Percentiles rank a stretch among this genome's conserved stretches.
phyloP scores from a whole-genome alignment of 1,140 invertebrate genomes.

The Heliconius melpomene region DNA sequence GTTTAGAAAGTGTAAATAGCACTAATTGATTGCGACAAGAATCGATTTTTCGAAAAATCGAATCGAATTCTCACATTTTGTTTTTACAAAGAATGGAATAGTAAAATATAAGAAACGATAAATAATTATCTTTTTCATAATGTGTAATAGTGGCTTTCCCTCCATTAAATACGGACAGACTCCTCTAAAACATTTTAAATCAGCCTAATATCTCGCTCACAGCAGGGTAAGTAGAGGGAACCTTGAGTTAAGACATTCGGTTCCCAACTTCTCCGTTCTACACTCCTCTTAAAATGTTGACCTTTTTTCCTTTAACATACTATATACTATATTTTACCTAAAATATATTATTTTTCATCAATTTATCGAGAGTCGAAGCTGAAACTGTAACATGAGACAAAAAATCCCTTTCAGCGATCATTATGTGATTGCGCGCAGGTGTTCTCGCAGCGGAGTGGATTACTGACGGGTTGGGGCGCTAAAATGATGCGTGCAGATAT shows the following conservation, averaged over 20 bases:
- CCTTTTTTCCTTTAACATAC: neutral
- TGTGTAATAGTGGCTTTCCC: too few species aligned
- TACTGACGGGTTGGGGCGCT: slow-evolving; percentile 49
- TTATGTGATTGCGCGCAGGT: slow-evolving; percentile 77
- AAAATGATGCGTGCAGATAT: slow-evolving; percentile 48
- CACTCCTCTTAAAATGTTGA: neutral
- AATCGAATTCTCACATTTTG: slow-evolving; percentile 23
- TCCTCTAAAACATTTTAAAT: too few species aligned
- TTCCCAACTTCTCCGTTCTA: too few species aligned
- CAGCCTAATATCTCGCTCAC: too few species aligned
- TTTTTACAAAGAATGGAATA: too few species aligned
- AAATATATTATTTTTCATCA: neutral
- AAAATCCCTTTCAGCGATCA: slow-evolving; percentile 58
- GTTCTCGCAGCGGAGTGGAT: slow-evolving; percentile 67
- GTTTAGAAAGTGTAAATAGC: neutral
- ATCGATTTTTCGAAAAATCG: neutral
- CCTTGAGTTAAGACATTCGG: too few species aligned
- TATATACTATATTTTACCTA: neutral
- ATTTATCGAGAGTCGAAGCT: slow-evolving; percentile 42
- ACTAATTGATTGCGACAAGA: neutral
- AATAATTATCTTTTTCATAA: too few species aligned
- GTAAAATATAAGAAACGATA: too few species aligned
- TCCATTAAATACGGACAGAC: too few species aligned
- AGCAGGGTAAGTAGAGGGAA: too few species aligned
- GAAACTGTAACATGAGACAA: slow-evolving; percentile 47